These are phyloP conservation scores for Platycnemis pennipes DNA, from an alignment of 2,888 invertebrate genomes.

Conservation along the genomic window DNA sequence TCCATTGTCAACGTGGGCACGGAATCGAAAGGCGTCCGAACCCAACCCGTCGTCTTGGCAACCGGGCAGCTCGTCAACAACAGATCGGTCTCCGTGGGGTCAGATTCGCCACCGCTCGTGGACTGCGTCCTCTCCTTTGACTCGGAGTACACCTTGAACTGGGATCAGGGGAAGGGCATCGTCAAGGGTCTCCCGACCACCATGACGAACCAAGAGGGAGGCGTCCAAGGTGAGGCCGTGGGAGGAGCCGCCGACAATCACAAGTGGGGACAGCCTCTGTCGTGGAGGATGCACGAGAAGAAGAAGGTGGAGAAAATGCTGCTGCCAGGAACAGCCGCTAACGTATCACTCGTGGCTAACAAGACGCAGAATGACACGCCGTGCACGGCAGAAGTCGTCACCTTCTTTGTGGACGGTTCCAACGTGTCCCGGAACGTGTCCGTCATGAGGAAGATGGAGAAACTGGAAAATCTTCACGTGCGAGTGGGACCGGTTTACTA, in stretches of 20 bases:
- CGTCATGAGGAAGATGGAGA: not conserved
- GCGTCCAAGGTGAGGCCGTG: not conserved
- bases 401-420: not conserved
- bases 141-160: constrained; percentile 86
- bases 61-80: not conserved
- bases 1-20: not conserved
- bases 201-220: constrained; percentile 80
- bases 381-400: not conserved
- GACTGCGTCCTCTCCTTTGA: constrained; percentile 80
- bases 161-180: constrained; percentile 89
- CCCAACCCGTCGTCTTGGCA: not conserved
- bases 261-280: not conserved
- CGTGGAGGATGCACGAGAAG: not conserved
- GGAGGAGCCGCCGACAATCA: not conserved
- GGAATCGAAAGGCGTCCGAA: not conserved
- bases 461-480: not conserved
- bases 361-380: constrained; percentile 85
- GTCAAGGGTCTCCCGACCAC: constrained; percentile 86
- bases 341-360: constrained; percentile 89
- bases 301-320: constrained; percentile 83
- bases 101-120: not conserved
- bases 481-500: not conserved
- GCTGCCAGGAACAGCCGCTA: constrained; percentile 89
- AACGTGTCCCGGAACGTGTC: not conserved
- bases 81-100: not conserved